These are phyloP conservation scores for Sapayoa aenigma DNA, from an alignment of 2,113 vertebrate species.

Conservation along the genomic window DNA sequence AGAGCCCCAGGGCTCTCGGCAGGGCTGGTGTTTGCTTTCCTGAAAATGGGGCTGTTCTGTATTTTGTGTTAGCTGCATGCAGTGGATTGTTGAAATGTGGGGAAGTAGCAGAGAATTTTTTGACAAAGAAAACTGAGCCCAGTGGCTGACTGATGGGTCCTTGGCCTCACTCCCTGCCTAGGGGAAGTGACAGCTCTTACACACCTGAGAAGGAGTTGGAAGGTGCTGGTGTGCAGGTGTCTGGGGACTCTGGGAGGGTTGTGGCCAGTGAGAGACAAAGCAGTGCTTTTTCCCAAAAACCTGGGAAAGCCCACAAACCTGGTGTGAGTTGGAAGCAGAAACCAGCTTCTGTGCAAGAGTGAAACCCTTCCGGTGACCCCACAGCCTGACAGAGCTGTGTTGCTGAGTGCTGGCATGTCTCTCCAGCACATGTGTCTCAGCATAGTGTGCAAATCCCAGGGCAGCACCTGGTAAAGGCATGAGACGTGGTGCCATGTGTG, in stretches of 20 bases:
- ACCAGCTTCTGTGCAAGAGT: not conserved
- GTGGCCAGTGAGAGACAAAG: not conserved
- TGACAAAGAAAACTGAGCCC: not conserved
- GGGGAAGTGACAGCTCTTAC: not conserved
- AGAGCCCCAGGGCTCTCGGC: not conserved
- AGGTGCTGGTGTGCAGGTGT: not conserved
- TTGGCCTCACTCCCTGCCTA: not conserved
- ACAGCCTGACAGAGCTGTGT: rapidly evolving
- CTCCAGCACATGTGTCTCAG: rapidly evolving
- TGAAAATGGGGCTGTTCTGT: not conserved
- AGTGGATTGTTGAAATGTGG: not conserved
- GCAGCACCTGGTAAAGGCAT: not conserved
- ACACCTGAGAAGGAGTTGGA: not conserved
- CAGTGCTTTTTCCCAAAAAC: not conserved
- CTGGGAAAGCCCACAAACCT: not conserved
- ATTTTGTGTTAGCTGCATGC: not conserved
- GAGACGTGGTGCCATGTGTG: rapidly evolving
- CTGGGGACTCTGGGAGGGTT: not conserved
- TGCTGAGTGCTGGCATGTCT: not conserved
- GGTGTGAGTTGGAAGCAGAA: not conserved
- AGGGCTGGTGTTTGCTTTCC: not conserved
- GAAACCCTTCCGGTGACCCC: not conserved
- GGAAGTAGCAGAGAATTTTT: not conserved
- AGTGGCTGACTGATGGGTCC: not conserved
- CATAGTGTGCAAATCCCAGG: not conserved